These are phyloP conservation scores for Parasteatoda tepidariorum DNA, from an alignment of 1,140 invertebrate genomes.

Conservation along the genomic window DNA sequence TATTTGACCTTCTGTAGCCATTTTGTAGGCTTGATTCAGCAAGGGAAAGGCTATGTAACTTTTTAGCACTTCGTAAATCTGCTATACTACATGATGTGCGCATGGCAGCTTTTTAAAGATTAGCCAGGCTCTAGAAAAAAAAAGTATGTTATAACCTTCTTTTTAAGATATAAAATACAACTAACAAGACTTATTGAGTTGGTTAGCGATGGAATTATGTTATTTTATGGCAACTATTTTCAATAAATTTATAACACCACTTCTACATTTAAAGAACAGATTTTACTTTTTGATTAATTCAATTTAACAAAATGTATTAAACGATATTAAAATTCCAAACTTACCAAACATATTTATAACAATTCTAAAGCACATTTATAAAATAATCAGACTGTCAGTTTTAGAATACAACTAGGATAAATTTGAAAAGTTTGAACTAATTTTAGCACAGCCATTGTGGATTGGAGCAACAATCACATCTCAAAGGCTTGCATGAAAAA, in stretches of 20 bases:
- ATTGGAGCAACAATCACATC: too few relatives aligned
- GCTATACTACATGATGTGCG: constrained; percentile 46
- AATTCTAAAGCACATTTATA: too few relatives aligned
- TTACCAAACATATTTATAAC: too few relatives aligned
- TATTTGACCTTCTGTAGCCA: background rate
- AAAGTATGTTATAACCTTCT: background rate
- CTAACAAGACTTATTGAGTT: background rate
- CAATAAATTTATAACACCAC: background rate
- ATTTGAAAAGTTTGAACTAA: too few relatives aligned
- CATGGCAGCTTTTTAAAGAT: constrained; percentile 8
- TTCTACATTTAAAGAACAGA: background rate
- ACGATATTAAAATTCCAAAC: too few relatives aligned
- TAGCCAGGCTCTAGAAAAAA: background rate
- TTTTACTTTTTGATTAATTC: background rate
- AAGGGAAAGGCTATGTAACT: background rate
- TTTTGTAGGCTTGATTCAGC: constrained; percentile 7
- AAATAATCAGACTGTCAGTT: too few relatives aligned
- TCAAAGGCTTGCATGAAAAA: too few relatives aligned
- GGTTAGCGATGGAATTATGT: background rate
- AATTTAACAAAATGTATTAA: too few relatives aligned
- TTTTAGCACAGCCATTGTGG: too few relatives aligned
- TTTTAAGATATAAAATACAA: background rate
- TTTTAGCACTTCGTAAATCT: constrained; percentile 29
- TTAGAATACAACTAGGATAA: too few relatives aligned
- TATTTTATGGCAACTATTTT: background rate